Conservation (phyloP, 2,888 invertebrate species). For the Noctuana brunneofusca region DNA sequence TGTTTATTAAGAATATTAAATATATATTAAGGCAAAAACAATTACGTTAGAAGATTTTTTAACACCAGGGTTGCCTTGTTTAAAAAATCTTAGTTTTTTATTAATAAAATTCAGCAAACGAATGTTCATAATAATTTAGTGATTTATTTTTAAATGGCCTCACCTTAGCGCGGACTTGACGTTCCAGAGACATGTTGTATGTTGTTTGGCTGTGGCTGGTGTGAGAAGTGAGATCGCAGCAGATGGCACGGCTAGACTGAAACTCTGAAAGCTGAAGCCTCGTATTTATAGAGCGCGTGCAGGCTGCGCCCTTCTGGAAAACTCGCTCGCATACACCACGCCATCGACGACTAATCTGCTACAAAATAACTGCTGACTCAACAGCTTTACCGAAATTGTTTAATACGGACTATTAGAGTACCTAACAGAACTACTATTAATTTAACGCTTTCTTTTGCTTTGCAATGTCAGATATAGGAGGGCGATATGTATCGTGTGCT, state of each 20-base stretch:
- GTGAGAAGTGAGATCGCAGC: conserved; percentile 60
- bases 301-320: conserved; percentile 79
- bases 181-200: conserved; percentile 92
- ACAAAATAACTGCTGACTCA: conserved; percentile 75
- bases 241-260: conserved; percentile 75
- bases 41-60: too few relatives aligned
- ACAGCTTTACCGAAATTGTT: conserved; percentile 50
- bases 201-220: conserved; percentile 53
- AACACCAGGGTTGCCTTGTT: too few relatives aligned
- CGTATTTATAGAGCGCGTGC: conserved; percentile 74
- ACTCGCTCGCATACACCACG: conserved; percentile 58
- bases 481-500: not conserved
- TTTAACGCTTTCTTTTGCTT: not conserved
- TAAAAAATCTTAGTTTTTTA: conserved; percentile 1
- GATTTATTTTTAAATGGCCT: conserved; percentile 47
- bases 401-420: conserved; percentile 11
- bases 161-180: conserved; percentile 95
- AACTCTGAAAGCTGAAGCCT: conserved; percentile 69
- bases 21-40: too few relatives aligned
- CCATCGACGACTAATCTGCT: conserved; percentile 53
- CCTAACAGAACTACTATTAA: conserved; percentile 17
- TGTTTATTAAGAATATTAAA: not conserved
- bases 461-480: not conserved
- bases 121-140: not conserved
- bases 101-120: not conserved